Base-by-base conservation (phyloP, 2,113 vertebrate species). In the Perca schrenkii region DNA sequence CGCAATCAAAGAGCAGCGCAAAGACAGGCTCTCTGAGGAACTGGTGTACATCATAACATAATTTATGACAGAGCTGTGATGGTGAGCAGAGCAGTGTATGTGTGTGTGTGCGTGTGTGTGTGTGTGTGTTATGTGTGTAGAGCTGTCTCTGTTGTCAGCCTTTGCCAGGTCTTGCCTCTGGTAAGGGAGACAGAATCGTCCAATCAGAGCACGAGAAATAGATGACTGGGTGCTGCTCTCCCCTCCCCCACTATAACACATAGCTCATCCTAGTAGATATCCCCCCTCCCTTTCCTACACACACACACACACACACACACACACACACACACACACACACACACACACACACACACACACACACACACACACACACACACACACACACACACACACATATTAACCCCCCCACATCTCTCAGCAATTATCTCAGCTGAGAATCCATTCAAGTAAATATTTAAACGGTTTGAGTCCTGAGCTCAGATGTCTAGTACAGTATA, bases 171-270 rank as follows among this genome's bases (percentile, higher is more conserved):
- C 82, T 89, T 80, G 87, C 82, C 88, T 89, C 68, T 78, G 66
- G 86, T 82, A 83, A 71, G 66, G 53, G 78, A 81, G 81, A 82
- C 62, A 43, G 7, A 3, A 43, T 79, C 47, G 10, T 31, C 93
- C 93, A 94, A 91, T 94, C 81, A 70, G 83, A 89, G 82, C 75
- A 25, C 4, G 60, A 73, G 79, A 77, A 87, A 72, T 31, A 3
- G 71, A 75, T 79, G 84, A 84, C 85, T 81, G 77, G 61, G 47
- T 71, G 84, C 82, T 78, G 80, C 71, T 56, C 76, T 80, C 81
- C 82, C 86, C 72, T 91, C 91, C 92, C 80, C 88, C 86, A 79
- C 54, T 85, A 88, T 85, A 83, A 88, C 88, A 92, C 70, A 92
- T 70, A 85, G 91, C 80, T 80, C 49, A 77, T 50, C 63, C 19